Evolutionary conservation across 2,797 vertebrate genomes (phyloP).

Genomic region (Chloroceryle amazona): DNA sequence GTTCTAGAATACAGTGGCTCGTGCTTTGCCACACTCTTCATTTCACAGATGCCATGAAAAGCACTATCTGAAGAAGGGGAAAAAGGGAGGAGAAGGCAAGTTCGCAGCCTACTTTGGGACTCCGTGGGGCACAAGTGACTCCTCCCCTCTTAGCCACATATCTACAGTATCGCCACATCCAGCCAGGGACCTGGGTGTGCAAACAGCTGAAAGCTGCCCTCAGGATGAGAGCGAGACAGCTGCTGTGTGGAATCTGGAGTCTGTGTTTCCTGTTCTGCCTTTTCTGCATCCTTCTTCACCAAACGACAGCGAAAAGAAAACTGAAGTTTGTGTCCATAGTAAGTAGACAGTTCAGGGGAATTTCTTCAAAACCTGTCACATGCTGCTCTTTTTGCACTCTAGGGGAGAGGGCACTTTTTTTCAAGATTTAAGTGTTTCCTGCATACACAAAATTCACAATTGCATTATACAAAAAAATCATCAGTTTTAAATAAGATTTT

Average conservation of each 20-base stretch:
- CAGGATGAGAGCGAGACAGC: slow-evolving; percentile 49
- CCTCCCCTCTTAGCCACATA: slow-evolving; percentile 48
- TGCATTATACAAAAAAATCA: background rate
- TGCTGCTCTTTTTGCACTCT: background rate
- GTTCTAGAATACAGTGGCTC: background rate
- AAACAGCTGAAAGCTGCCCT: background rate
- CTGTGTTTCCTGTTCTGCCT: slow-evolving; percentile 38
- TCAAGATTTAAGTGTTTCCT: background rate
- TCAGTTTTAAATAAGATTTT: background rate
- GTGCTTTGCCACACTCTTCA: background rate
- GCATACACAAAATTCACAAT: background rate
- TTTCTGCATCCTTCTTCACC: slow-evolving; percentile 33
- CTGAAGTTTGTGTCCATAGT: slow-evolving; percentile 75
- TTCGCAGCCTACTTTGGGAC: background rate
- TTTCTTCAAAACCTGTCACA: background rate
- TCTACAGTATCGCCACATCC: background rate
- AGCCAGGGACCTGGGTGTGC: background rate
- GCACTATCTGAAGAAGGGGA: background rate
- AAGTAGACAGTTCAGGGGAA: slow-evolving; percentile 23
- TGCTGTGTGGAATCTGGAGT: background rate
- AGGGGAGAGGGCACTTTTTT: background rate
- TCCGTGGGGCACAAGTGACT: background rate
- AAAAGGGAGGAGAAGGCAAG: background rate
- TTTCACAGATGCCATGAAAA: background rate
- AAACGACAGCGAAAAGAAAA: slow-evolving; percentile 63